These are phyloP conservation scores for Pseudomyrmex cubaensis DNA, from an alignment of 1,140 invertebrate species.

Conservation along the genomic window DNA sequence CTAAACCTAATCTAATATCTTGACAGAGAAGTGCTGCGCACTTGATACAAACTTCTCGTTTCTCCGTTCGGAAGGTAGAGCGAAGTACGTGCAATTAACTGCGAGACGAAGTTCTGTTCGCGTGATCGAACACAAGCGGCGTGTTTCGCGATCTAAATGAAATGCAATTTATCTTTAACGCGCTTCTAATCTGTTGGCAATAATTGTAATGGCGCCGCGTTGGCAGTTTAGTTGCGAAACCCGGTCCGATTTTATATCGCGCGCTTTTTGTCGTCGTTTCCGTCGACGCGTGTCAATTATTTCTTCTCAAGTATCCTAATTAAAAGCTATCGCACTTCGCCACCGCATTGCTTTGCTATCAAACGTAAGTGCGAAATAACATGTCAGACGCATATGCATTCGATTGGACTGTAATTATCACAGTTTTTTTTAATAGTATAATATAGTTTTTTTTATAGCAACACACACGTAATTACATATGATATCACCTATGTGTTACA, in stretches of 20 bases:
- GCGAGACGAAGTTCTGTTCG: slow-evolving; percentile 13
- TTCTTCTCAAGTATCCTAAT: slow-evolving; percentile 14
- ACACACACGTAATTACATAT: neutral
- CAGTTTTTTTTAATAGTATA: neutral
- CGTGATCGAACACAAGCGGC: slow-evolving; percentile 24
- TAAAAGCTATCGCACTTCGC: slow-evolving; percentile 37
- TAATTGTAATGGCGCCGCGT: slow-evolving; percentile 47
- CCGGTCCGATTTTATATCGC: neutral
- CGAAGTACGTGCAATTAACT: slow-evolving; percentile 35
- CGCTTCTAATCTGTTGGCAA: slow-evolving; percentile 31
- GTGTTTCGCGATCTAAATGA: slow-evolving; percentile 51
- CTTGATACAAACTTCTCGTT: slow-evolving; percentile 18
- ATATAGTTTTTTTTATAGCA: slow-evolving; percentile 10
- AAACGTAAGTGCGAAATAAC: slow-evolving; percentile 2
- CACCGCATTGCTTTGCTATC: slow-evolving; percentile 3
- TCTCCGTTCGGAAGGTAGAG: slow-evolving; percentile 7
- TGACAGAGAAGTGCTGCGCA: slow-evolving; percentile 14
- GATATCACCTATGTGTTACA: neutral
- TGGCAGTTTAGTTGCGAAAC: slow-evolving; percentile 37
- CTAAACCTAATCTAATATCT: slow-evolving; percentile 45
- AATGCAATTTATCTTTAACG: slow-evolving; percentile 51
- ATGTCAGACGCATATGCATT: neutral
- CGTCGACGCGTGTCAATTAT: slow-evolving; percentile 35
- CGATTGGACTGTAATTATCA: slow-evolving; percentile 36
- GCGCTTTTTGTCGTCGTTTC: slow-evolving; percentile 31